A percentile compares a stretch with the other conserved stretches of the same genome.
These are phyloP conservation scores for Rhimphoctona megacephalus DNA, from an alignment of 2,888 invertebrate species.

Conservation along the genomic window DNA sequence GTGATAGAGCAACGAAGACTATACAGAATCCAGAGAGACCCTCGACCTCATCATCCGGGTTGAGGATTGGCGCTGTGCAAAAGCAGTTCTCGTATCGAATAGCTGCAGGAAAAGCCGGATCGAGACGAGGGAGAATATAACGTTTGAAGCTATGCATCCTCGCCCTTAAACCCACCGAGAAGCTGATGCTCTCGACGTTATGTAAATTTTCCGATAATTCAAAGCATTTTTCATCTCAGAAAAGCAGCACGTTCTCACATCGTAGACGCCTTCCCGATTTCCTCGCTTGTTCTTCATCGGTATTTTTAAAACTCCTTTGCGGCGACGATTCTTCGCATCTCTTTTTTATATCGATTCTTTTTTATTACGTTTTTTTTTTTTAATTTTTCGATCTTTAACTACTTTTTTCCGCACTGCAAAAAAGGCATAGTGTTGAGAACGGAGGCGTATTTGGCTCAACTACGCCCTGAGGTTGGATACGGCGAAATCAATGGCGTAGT, in stretches of 20 bases:
- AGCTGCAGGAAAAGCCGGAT: constrained; percentile 44
- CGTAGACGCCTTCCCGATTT: constrained; percentile 40
- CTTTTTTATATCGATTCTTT: constrained; percentile 15
- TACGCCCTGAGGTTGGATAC: no score
- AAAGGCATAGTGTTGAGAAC: no score
- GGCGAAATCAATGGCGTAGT: no score
- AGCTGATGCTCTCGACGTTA: constrained; percentile 61
- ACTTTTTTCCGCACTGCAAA: no score
- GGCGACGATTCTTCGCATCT: constrained; percentile 1
- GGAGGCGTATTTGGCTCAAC: no score
- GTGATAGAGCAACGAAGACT: constrained; percentile 16
- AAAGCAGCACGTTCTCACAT: constrained; percentile 56
- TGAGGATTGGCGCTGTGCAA: constrained; percentile 40
- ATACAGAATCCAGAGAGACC: background rate
- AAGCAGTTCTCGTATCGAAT: constrained; percentile 59
- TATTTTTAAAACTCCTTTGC: constrained; percentile 11
- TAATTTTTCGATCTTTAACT: background rate
- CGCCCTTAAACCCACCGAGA: constrained; percentile 28
- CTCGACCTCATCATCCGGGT: constrained; percentile 17
- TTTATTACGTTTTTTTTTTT: background rate
- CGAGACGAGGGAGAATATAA: constrained; percentile 53
- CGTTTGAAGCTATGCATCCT: constrained; percentile 60
- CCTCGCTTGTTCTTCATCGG: constrained; percentile 7
- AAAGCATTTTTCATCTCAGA: constrained; percentile 65
- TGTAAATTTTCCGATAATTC: constrained; percentile 69